Evolutionary conservation across 2,113 vertebrate species (phyloP), one percentile per base, ranked within the genome.

Genomic region (Muntiacus reevesi): DNA sequence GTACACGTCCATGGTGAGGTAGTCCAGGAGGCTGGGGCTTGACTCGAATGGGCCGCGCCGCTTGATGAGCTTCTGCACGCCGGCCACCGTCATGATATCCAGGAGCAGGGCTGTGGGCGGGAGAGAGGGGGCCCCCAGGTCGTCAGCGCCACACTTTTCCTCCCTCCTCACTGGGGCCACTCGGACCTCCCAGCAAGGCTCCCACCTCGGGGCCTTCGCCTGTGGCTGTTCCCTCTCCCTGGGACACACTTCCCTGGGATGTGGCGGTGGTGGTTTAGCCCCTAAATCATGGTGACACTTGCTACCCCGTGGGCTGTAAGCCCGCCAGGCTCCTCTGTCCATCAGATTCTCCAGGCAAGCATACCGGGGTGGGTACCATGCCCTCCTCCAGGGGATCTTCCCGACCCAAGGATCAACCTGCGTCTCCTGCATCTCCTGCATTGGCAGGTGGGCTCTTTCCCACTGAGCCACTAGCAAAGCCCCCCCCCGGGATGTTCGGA

Each of bases 1-100:
- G 3, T 99, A 99, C 30, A 99, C n/a, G 98, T 99, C 99, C 99
- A 99, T 99, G 94, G 99, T 99, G 59, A 99, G 93, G 86, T 99
- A 99, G 99, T 99, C 99, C 98, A 99, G 95, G 90, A 99, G 98
- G 67, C 99, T 98, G 0, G 99, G 99, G 83, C n/a, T 99, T 90
- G 99, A 97, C 76, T 99, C 99, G 9, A 99, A 99, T 0, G 99
- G 99, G 60, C 99, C 99, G 2, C 98, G 99, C 23, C 99, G 98
- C 98, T 99, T 99, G 94, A 99, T 99, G 97, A 99, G 98, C 90
- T 99, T 99, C 99, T 99, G 99, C 74, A 99, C 93, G 0, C 99
- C 99, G 0, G 99, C 99, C 94, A 99, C 99, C 0, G 99, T 99
- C 99, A 99, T 96, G 96, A 99, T 98, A 45, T 99, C 99, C 87